phyloP scores from a whole-genome alignment of 2,888 invertebrate species.

The Tricholauxania praeusta region DNA sequence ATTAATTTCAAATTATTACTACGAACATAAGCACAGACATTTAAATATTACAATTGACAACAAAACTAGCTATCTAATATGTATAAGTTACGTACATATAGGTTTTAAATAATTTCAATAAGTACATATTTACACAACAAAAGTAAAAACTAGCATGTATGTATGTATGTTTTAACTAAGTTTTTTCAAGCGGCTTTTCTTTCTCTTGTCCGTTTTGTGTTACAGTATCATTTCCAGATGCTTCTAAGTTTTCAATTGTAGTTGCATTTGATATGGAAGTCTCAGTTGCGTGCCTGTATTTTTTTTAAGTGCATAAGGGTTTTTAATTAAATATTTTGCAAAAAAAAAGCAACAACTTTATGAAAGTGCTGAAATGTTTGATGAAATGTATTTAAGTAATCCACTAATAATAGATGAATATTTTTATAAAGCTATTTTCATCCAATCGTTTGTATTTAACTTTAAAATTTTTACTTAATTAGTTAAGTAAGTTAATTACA shows the following conservation, averaged over 20 bases:
- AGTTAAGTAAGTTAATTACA: too few relatives aligned
- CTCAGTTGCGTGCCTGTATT: slow-evolving; percentile 33
- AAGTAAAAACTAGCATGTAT: too few relatives aligned
- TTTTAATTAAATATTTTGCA: background rate
- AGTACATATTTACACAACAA: too few relatives aligned
- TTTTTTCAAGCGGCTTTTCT: slow-evolving; percentile 1
- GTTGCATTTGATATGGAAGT: slow-evolving; percentile 38
- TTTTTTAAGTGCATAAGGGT: background rate
- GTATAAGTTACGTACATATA: too few relatives aligned
- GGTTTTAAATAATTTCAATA: too few relatives aligned
- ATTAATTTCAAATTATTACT: too few relatives aligned
- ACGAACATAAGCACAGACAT: too few relatives aligned
- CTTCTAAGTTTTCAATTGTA: slow-evolving; percentile 28
- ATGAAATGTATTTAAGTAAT: background rate
- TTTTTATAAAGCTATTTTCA: too few relatives aligned
- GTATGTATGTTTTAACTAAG: background rate
- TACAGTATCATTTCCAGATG: slow-evolving; percentile 22
- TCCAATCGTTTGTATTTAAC: too few relatives aligned
- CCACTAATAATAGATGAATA: background rate
- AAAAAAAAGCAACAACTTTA: background rate
- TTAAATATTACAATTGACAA: too few relatives aligned
- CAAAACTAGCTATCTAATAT: too few relatives aligned
- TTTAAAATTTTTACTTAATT: too few relatives aligned
- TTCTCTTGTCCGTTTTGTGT: slow-evolving; percentile 25
- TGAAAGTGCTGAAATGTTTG: background rate